Base-by-base conservation (phyloP, 2,113 vertebrate species). In the Bos indicus region DNA sequence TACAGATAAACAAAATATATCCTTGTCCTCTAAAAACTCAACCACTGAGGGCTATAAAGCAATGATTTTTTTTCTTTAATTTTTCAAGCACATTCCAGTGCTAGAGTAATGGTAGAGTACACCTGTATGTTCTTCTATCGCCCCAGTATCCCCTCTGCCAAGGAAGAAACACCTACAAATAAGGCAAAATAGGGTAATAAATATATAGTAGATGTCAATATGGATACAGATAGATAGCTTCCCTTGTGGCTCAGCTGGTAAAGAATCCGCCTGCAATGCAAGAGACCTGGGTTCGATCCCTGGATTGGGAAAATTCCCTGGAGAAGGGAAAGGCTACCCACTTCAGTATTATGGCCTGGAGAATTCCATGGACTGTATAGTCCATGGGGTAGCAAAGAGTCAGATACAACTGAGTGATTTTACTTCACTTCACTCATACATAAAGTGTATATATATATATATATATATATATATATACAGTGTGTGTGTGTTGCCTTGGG, bases 141-240 rank as follows among this genome's bases (percentile, higher is more conserved):
- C 0, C 25, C 14, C 2, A 40, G 19, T 1, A 4, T 3, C 0
- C 33, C 12, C 11, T 62, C 64, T 23, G 13, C 21, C 36, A 90
- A 33, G 17, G 23, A 78, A 90, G 12, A 83, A 87, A 59, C 26
- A 56, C 71, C 30, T 89, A 74, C 28, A 91, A 51, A 84, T 71
- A 48, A 52, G n/a, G 28, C 15, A 46, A 48, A 78, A 78, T 25
- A 85, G 46, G 64, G 48, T 48, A 86, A 54, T 85, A 90, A 78
- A 46, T 19, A 52, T 9, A 77, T 6, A 83, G 36, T 26, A 40
- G n/a, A 71, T 36, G n/a, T 78, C 21, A 6, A 25, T 33, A 60
- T 19, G 43, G 28, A 60, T 23, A n/a, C 16, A 74, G n/a, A 33
- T 67, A 52, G 15, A 48, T 23, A 62, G 33, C 56, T 71, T 71